Conservation (phyloP, 2,113 vertebrate species). For the Casuarius casuarius region DNA sequence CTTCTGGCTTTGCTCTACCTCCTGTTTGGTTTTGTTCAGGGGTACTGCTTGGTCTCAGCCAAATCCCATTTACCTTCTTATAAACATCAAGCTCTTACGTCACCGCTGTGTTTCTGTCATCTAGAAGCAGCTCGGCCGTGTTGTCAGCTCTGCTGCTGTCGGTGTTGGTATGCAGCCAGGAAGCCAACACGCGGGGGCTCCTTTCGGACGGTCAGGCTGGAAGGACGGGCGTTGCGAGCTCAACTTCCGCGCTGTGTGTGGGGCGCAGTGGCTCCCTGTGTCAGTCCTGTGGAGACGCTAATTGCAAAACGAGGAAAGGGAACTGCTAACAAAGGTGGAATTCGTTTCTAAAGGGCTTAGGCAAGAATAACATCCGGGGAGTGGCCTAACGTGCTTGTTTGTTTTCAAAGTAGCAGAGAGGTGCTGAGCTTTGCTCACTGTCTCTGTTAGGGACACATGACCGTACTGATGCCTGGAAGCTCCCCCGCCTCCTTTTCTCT, state of each 20-base stretch:
- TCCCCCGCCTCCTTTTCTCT: neutral
- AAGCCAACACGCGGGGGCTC: no score
- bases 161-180: neutral
- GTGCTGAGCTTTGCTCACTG: neutral
- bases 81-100: neutral
- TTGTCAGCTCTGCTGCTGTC: neutral
- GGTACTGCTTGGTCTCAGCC: neutral
- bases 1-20: rapidly evolving
- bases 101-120: rapidly evolving
- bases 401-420: neutral
- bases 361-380: neutral
- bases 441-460: neutral
- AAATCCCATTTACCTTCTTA: neutral
- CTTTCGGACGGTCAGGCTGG: neutral
- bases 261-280: neutral
- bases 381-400: neutral
- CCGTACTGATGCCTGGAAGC: neutral
- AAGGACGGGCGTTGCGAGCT: rapidly evolving
- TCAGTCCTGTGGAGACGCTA: rapidly evolving
- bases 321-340: neutral
- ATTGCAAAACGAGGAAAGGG: neutral
- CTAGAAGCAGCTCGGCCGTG: neutral
- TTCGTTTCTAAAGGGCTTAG: neutral
- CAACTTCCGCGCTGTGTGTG: rapidly evolving
- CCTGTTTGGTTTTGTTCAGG: neutral